phyloP scores from a whole-genome alignment of 2,797 vertebrate species.

The Hippocampus kuda region DNA sequence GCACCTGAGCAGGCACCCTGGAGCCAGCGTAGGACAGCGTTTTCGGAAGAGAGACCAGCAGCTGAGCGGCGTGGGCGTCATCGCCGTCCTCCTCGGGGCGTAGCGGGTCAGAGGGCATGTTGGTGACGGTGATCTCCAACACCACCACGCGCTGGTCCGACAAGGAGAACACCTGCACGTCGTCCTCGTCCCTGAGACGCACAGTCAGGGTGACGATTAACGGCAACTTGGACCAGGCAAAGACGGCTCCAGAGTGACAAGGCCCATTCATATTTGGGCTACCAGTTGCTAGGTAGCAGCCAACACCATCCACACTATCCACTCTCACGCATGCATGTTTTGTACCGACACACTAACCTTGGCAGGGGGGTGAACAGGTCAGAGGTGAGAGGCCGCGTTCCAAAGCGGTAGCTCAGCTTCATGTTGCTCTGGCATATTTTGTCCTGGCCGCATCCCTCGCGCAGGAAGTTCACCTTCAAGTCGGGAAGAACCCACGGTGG shows the following conservation, averaged over 20 bases:
- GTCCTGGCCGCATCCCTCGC: constrained; percentile 85
- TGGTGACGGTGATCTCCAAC: constrained; percentile 78
- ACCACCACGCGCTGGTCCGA: constrained; percentile 77
- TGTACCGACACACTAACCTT: constrained; percentile 58
- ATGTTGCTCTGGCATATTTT: constrained; percentile 93
- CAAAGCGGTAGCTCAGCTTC: constrained; percentile 75
- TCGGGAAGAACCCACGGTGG: not conserved
- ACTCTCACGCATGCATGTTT: not conserved
- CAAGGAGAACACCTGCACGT: constrained; percentile 73
- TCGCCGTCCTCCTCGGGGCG: constrained; percentile 77
- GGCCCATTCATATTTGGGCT: not conserved
- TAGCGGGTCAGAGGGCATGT: constrained; percentile 73
- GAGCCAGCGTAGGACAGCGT: constrained; percentile 74
- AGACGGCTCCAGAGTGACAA: not conserved
- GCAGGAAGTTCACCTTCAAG: constrained; percentile 81
- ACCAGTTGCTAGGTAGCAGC: constrained; percentile 9
- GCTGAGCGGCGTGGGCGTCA: constrained; percentile 82
- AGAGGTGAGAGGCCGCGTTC: constrained; percentile 59
- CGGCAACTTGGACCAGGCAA: too few relatives aligned
- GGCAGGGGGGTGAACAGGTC: constrained; percentile 76
- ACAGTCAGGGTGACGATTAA: not conserved
- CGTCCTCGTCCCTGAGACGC: constrained; percentile 58
- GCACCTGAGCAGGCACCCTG: constrained; percentile 59
- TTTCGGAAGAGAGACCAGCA: constrained; percentile 71
- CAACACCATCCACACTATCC: not conserved